These are phyloP conservation scores for Salvelinus fontinalis DNA, from an alignment of 2,113 vertebrate species.

Conservation along the genomic window DNA sequence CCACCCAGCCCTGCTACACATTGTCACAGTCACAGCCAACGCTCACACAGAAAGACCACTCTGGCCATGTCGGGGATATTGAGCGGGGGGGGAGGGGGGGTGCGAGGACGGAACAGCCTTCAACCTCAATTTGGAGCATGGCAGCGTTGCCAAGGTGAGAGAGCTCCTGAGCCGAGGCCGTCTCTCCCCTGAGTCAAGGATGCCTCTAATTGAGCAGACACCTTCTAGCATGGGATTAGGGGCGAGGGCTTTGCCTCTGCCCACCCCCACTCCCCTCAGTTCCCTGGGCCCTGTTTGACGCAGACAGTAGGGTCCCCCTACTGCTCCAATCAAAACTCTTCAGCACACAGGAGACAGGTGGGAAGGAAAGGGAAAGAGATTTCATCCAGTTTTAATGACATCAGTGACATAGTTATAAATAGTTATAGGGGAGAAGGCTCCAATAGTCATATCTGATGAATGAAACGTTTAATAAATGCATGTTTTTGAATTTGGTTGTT, in stretches of 20 bases:
- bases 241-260: not conserved
- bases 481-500: conserved; percentile 6
- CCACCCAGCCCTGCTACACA: too few species aligned
- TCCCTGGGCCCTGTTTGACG: not conserved
- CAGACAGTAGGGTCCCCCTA: not conserved
- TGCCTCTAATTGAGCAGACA: conserved; percentile 3
- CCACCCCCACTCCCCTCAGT: not conserved
- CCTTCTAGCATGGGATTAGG: conserved; percentile 1
- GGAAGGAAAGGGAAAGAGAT: not conserved
- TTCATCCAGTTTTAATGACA: conserved; percentile 35
- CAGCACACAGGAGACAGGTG: conserved; percentile 5
- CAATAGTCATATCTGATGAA: not conserved
- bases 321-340: conserved; percentile 4
- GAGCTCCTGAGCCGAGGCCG: not conserved
- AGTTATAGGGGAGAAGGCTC: not conserved
- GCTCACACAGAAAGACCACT: not conserved
- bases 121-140: not conserved
- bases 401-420: conserved; percentile 13
- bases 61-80: not conserved
- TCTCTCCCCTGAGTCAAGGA: conserved; percentile 3
- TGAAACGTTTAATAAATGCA: not conserved
- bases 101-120: not conserved
- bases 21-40: not conserved
- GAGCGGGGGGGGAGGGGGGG: not conserved
- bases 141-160: not conserved